A percentile compares a stretch with the other conserved stretches of the same genome.
phyloP scores from a whole-genome alignment of 1,140 invertebrate species.

The Orchestia grillus region DNA sequence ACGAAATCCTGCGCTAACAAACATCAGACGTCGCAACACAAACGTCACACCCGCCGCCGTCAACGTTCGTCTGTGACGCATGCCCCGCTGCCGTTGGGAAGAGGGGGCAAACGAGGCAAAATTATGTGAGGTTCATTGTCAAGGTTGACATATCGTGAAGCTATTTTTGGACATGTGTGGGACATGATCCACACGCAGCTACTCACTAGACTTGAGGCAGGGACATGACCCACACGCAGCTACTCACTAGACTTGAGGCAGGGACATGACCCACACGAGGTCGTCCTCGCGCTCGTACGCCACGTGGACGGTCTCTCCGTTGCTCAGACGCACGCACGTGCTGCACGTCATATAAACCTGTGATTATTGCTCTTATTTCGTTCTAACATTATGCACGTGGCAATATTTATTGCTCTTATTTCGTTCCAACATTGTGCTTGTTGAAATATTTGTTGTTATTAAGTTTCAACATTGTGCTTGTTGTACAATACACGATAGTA shows the following conservation, averaged over 20 bases:
- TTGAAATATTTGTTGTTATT: no score
- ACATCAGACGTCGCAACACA: background rate
- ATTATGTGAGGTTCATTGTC: background rate
- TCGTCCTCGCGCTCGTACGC: conserved; percentile 69
- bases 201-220: conserved; percentile 29
- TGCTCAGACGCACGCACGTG: conserved; percentile 69
- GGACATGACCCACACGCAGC: conserved; percentile 30
- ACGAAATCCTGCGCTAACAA: background rate
- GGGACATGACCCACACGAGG: conserved; percentile 69
- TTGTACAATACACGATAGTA: no score
- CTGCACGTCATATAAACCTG: conserved; percentile 51
- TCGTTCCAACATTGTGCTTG: no score
- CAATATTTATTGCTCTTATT: no score
- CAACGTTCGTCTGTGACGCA: no score
- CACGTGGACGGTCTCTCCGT: conserved; percentile 69
- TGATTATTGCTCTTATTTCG: background rate
- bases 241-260: conserved; percentile 69
- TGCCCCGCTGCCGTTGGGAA: no score
- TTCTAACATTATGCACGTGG: background rate
- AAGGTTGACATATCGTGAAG: background rate
- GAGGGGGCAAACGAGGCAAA: background rate
- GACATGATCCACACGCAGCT: background rate
- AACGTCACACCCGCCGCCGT: background rate
- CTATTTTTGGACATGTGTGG: no score
- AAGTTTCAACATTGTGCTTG: no score